These are phyloP conservation scores for Dryobota labecula DNA, from an alignment of 2,888 invertebrate species.

Conservation along the genomic window DNA sequence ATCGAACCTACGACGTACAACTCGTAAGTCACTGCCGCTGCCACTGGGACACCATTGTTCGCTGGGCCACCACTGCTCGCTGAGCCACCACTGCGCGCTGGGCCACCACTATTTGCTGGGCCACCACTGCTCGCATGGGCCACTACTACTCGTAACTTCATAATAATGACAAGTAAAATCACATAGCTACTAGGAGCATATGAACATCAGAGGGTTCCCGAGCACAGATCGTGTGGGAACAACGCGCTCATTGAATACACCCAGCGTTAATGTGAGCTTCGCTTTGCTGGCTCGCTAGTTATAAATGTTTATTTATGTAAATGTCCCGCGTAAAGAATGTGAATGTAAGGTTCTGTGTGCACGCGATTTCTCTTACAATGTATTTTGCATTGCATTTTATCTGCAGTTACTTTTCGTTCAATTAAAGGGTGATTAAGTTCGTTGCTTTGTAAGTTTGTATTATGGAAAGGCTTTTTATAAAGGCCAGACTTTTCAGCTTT, in stretches of 20 bases:
- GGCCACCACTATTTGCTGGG: too few species aligned
- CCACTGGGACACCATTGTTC: too few species aligned
- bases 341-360: slow-evolving; percentile 54
- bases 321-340: slow-evolving; percentile 67
- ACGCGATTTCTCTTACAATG: slow-evolving; percentile 60
- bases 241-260: slow-evolving; percentile 52
- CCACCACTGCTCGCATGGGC: too few species aligned
- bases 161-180: not conserved
- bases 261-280: slow-evolving; percentile 52
- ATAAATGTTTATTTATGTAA: slow-evolving; percentile 75
- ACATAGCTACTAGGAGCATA: not conserved
- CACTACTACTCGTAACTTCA: too few species aligned
- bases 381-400: slow-evolving; percentile 58
- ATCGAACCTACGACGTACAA: too few species aligned
- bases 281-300: slow-evolving; percentile 59
- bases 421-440: slow-evolving; percentile 50
- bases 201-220: slow-evolving; percentile 7
- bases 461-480: not conserved
- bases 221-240: slow-evolving; percentile 37
- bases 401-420: slow-evolving; percentile 52
- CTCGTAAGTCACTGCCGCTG: too few species aligned
- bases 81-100: too few species aligned
- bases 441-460: slow-evolving; percentile 16
- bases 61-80: too few species aligned
- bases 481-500: not conserved